phyloP scores from a whole-genome alignment of 2,797 vertebrate species.

The Telmatherina bonti region DNA sequence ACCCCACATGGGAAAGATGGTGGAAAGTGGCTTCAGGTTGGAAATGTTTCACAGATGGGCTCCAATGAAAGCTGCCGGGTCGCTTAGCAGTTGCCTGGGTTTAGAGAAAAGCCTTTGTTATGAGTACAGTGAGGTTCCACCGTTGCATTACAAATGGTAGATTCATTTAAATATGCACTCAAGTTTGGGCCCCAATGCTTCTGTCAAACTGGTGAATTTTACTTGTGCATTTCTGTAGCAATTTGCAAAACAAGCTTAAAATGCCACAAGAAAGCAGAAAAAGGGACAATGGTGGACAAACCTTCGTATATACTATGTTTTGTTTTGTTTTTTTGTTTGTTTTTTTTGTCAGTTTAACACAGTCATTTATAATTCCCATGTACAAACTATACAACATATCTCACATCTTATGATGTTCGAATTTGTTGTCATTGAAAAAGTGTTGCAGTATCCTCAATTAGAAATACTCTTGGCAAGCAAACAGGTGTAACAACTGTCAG shows the following conservation, averaged over 20 bases:
- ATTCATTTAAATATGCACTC: background rate
- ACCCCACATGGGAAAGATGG: slow-evolving; percentile 48
- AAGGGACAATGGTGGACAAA: background rate
- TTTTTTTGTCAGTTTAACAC: background rate
- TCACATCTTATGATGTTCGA: background rate
- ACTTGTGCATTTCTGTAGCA: background rate
- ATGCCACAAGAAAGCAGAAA: slow-evolving; percentile 11
- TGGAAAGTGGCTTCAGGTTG: slow-evolving; percentile 57
- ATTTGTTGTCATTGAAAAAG: background rate
- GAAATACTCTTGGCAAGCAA: slow-evolving; percentile 10
- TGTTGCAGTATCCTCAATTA: background rate
- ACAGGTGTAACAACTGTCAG: slow-evolving; percentile 11
- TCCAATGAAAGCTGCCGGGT: slow-evolving; percentile 23
- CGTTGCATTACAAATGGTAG: slow-evolving; percentile 10
- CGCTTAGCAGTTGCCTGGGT: slow-evolving; percentile 31
- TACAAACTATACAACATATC: background rate
- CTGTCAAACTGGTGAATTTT: slow-evolving; percentile 6
- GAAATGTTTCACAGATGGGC: slow-evolving; percentile 68
- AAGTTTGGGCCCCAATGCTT: background rate
- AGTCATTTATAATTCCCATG: slow-evolving; percentile 1
- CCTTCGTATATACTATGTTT: background rate
- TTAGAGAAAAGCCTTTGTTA: slow-evolving; percentile 30
- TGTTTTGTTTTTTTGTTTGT: too few relatives aligned
- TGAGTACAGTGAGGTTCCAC: slow-evolving; percentile 5
- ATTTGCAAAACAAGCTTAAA: slow-evolving; percentile 18